Conservation (phyloP, 2,113 vertebrate genomes). For the Dascyllus trimaculatus region DNA sequence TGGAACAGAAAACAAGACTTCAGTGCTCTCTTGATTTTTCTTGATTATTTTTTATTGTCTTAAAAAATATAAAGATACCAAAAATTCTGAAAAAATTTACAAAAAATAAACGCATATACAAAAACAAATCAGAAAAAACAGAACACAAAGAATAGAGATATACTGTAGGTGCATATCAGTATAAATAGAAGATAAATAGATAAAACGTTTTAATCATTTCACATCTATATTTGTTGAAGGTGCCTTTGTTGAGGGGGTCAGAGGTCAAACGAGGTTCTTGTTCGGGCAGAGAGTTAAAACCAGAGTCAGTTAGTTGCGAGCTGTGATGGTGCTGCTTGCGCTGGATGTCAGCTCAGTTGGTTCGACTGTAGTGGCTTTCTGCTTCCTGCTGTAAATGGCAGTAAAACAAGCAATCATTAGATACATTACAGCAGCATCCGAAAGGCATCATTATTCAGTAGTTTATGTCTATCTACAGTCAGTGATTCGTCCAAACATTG, state of each 20-base stretch:
- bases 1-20: not conserved
- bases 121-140: not conserved
- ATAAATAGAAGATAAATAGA: slow-evolving; percentile 54
- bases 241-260: slow-evolving; percentile 7
- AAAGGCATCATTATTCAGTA: not conserved
- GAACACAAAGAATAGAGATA: not conserved
- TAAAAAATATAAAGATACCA: not conserved
- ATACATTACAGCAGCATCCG: not conserved
- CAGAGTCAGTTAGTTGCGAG: slow-evolving; percentile 11
- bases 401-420: slow-evolving; percentile 31
- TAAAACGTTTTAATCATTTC: not conserved
- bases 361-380: not conserved
- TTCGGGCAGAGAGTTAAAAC: not conserved
- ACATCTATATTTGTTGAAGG: slow-evolving; percentile 10
- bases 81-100: not conserved
- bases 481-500: not conserved
- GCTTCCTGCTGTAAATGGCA: slow-evolving; percentile 10
- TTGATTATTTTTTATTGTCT: slow-evolving; percentile 8
- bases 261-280: not conserved
- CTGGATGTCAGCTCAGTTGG: not conserved
- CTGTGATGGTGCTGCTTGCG: not conserved
- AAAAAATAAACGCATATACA: not conserved
- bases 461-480: not conserved
- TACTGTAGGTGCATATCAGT: not conserved
- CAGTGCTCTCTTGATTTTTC: not conserved